These are phyloP conservation scores for Pedetes capensis DNA, from an alignment of 2,113 vertebrate species.

Conservation along the genomic window DNA sequence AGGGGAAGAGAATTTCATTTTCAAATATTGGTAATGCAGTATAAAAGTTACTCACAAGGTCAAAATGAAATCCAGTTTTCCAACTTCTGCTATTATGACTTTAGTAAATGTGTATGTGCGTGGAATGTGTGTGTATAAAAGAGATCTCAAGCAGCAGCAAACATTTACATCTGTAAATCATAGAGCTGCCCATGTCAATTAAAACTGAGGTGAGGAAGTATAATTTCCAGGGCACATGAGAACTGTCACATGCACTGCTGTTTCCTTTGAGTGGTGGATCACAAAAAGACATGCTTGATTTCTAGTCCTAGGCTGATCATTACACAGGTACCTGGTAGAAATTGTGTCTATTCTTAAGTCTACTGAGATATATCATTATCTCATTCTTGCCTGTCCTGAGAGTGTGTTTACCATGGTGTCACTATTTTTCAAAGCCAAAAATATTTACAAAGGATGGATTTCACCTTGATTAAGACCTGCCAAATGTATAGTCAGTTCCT, in stretches of 20 bases:
- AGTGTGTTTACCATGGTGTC: neutral
- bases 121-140: neutral
- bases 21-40: constrained; percentile 60
- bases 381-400: constrained; percentile 64
- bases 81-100: constrained; percentile 60
- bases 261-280: constrained; percentile 62
- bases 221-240: constrained; percentile 61
- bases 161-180: constrained; percentile 69
- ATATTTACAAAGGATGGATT: constrained; percentile 41
- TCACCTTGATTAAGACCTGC: constrained; percentile 52
- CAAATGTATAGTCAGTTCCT: neutral
- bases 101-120: neutral
- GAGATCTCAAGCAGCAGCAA: neutral
- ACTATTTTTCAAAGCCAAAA: constrained; percentile 66
- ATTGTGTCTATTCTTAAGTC: constrained; percentile 71
- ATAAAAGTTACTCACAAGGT: constrained; percentile 63
- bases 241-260: constrained; percentile 60
- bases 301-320: constrained; percentile 72
- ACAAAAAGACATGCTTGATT: constrained; percentile 73
- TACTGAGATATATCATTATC: constrained; percentile 54
- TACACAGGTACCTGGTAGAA: constrained; percentile 73
- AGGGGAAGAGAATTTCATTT: constrained; percentile 64
- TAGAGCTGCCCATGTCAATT: constrained; percentile 65
- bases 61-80: constrained; percentile 72
- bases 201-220: constrained; percentile 64